Evolutionary conservation across 2,888 invertebrate genomes (phyloP).

Genomic region (Drosophila fungiperda): DNA sequence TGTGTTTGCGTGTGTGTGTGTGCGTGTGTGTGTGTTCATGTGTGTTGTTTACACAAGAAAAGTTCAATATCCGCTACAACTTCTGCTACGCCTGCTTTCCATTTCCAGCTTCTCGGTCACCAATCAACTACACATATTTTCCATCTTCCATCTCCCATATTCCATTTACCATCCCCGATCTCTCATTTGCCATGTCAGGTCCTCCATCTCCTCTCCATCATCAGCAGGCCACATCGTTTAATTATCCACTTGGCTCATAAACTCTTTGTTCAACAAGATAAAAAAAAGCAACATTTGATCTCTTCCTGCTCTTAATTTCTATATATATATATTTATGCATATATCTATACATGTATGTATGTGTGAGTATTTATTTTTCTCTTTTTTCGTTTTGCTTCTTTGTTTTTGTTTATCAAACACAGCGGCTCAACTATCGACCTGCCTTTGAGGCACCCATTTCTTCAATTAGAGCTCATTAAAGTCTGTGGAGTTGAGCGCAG

Average conservation of each 20-base stretch:
- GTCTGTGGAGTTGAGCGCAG: conserved; percentile 5
- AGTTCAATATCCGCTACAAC: conserved; percentile 66
- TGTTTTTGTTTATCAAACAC: conserved; percentile 59
- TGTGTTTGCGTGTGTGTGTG: conserved; percentile 4
- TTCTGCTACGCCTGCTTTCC: not conserved
- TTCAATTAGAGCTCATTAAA: conserved; percentile 75
- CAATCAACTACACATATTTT: conserved; percentile 9
- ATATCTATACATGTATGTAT: not conserved
- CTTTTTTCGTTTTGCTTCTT: conserved; percentile 1
- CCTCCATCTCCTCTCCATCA: conserved; percentile 18
- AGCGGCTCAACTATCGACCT: conserved; percentile 44
- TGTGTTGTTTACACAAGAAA: conserved; percentile 52
- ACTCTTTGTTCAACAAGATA: conserved; percentile 36
- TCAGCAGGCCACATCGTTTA: conserved; percentile 52
- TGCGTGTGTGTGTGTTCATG: conserved; percentile 13
- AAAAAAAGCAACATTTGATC: conserved; percentile 39
- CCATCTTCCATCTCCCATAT: not conserved
- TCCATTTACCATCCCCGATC: not conserved
- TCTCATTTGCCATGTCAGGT: not conserved
- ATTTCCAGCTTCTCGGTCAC: not conserved
- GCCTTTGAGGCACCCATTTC: conserved; percentile 48
- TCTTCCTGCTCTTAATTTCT: not conserved
- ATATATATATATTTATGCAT: not conserved
- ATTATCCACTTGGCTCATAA: conserved; percentile 70
- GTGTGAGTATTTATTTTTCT: not conserved